Percentiles rank a stretch among this genome's conserved stretches.
Conservation (phyloP, 2,113 vertebrate genomes). For the Cinclus mexicanus region DNA sequence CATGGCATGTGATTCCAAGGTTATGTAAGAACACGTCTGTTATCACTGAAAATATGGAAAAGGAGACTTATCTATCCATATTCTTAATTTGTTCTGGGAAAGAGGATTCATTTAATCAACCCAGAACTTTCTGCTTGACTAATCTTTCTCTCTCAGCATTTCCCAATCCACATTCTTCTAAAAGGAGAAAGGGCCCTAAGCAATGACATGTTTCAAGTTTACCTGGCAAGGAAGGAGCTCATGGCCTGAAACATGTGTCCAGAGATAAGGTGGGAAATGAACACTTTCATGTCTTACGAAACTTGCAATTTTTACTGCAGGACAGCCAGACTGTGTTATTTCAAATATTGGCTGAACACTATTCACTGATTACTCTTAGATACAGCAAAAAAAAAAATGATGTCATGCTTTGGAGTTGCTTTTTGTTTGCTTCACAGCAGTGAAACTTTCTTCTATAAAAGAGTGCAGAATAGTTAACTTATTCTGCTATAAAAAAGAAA, state of each 20-base stretch:
- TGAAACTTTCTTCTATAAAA: background rate
- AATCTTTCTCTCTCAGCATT: conserved; percentile 4
- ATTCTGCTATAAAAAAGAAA: background rate
- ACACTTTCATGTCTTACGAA: conserved; percentile 24
- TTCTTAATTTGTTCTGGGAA: conserved; percentile 14
- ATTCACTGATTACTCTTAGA: conserved; percentile 33
- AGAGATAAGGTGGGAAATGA: conserved; percentile 58
- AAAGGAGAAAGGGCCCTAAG: conserved; percentile 30
- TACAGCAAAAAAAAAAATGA: background rate
- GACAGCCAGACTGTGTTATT: conserved; percentile 13
- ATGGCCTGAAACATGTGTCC: conserved; percentile 20
- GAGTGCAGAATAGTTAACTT: background rate
- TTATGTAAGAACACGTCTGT: background rate
- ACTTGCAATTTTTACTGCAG: conserved; percentile 23
- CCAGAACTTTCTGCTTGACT: conserved; percentile 36
- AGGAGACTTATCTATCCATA: background rate
- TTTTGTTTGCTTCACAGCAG: conserved; percentile 20
- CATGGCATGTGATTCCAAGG: background rate
- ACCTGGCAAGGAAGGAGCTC: conserved; percentile 55
- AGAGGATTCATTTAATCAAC: conserved; percentile 23
- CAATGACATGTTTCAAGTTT: conserved; percentile 37
- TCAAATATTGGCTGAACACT: conserved; percentile 49
- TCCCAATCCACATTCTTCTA: conserved; percentile 52
- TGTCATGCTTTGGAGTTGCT: background rate
- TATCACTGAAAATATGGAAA: background rate